Conservation (phyloP, 2,888 invertebrate genomes). For the Hedychridium roseum region DNA sequence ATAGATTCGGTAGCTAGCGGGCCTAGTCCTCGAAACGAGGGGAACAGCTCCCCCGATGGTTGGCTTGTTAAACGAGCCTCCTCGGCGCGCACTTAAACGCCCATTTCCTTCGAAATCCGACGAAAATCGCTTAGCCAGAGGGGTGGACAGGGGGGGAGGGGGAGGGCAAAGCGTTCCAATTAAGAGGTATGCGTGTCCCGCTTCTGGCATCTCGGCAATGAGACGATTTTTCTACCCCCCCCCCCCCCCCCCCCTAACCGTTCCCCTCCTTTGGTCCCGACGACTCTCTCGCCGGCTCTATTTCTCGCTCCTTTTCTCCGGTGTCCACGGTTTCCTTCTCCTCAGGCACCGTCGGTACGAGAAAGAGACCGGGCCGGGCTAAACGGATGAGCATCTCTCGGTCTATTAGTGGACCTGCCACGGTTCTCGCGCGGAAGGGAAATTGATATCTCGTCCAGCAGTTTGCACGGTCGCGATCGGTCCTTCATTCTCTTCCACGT, state of each 20-base stretch:
- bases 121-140: slow-evolving; percentile 58
- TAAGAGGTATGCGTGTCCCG: slow-evolving; percentile 63
- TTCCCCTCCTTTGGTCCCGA: slow-evolving; percentile 11
- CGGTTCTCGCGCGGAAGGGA: slow-evolving; percentile 41
- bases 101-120: slow-evolving; percentile 62
- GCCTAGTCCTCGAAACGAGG: no score
- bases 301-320: slow-evolving; percentile 7
- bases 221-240: slow-evolving; percentile 35
- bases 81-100: slow-evolving; percentile 53
- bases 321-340: slow-evolving; percentile 13
- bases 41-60: no score
- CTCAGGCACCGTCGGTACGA: slow-evolving; percentile 11
- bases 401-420: slow-evolving; percentile 61
- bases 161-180: slow-evolving; percentile 56
- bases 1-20: no score
- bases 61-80: no score
- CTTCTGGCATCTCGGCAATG: slow-evolving; percentile 52
- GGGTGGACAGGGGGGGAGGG: no score
- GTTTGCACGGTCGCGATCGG: slow-evolving; percentile 32
- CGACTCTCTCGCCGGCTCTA: slow-evolving; percentile 14
- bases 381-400: slow-evolving; percentile 54
- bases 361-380: slow-evolving; percentile 25
- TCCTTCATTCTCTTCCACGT: slow-evolving; percentile 28
- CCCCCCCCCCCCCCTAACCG: slow-evolving; percentile 19
- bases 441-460: slow-evolving; percentile 56